Evolutionary conservation across 1,140 invertebrate genomes (phyloP).

Genomic region (Neodiprion virginianus): DNA sequence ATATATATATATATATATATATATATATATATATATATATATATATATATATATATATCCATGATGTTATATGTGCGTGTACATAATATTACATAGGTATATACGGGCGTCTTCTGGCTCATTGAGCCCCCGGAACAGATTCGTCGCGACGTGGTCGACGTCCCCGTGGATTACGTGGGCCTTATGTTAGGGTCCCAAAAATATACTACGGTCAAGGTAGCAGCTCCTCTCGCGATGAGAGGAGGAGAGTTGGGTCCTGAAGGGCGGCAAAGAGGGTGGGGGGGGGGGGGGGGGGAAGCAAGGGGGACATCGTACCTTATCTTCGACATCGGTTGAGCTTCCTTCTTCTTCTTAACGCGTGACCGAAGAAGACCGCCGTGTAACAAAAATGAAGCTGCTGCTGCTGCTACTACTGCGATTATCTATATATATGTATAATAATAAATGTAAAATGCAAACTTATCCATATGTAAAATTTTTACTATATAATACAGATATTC

Average conservation of each 20-base stretch:
- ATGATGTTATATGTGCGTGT: no score
- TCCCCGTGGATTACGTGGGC: slow-evolving; percentile 46
- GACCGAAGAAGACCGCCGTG: slow-evolving; percentile 39
- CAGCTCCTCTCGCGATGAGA: slow-evolving; percentile 7
- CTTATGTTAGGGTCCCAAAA: slow-evolving; percentile 31
- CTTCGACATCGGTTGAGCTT: slow-evolving; percentile 48
- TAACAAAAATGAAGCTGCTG: background rate
- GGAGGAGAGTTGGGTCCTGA: slow-evolving; percentile 16
- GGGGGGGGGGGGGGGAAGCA: slow-evolving; percentile 15
- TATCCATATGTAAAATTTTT: no score
- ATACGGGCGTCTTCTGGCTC: slow-evolving; percentile 48
- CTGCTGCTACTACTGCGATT: no score
- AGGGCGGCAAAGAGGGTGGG: slow-evolving; percentile 17
- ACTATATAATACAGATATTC: no score
- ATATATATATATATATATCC: no score
- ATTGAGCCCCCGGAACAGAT: slow-evolving; percentile 49
- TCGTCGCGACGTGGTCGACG: slow-evolving; percentile 45
- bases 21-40: no score
- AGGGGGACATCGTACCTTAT: slow-evolving; percentile 35
- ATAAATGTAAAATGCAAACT: no score
- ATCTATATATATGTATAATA: no score
- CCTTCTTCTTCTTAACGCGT: slow-evolving; percentile 52
- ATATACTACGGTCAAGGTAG: slow-evolving; percentile 29
- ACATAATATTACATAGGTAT: background rate
- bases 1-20: no score